Evolutionary conservation across 2,797 vertebrate genomes (phyloP).

Genomic region (Myoxocephalus aenaeus): DNA sequence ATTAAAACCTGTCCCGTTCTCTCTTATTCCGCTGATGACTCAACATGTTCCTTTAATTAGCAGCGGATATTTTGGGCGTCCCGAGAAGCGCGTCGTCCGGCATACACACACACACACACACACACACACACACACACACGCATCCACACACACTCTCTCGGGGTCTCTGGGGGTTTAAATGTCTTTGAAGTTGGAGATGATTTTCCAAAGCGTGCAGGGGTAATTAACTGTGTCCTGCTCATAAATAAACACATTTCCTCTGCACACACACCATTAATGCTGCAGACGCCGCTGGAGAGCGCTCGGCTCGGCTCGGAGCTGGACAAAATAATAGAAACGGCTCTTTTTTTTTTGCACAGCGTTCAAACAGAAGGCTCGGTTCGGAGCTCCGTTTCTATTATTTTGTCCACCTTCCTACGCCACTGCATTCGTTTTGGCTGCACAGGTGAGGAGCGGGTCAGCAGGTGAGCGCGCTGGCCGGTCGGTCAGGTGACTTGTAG

Average conservation of each 20-base stretch:
- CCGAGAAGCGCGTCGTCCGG: slow-evolving; percentile 50
- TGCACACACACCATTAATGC: slow-evolving; percentile 31
- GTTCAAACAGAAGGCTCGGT: not conserved
- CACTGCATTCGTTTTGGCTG: not conserved
- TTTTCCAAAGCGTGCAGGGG: slow-evolving; percentile 67
- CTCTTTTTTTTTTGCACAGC: too few relatives aligned
- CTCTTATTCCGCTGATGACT: slow-evolving; percentile 36
- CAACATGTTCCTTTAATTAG: slow-evolving; percentile 78
- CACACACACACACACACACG: not conserved
- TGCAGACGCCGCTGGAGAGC: slow-evolving; percentile 15
- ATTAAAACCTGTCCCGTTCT: not conserved
- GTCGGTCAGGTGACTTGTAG: not conserved
- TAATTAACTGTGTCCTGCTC: slow-evolving; percentile 76
- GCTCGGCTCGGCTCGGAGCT: not conserved
- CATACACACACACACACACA: slow-evolving; percentile 16
- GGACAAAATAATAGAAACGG: too few relatives aligned
- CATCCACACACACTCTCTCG: slow-evolving; percentile 45
- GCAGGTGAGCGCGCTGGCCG: not conserved
- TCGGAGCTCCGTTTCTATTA: not conserved
- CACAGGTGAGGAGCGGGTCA: too few relatives aligned
- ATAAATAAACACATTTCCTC: slow-evolving; percentile 71
- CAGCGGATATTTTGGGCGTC: slow-evolving; percentile 50
- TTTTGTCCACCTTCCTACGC: not conserved
- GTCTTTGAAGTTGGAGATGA: slow-evolving; percentile 85
- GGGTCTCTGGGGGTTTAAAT: slow-evolving; percentile 56